phyloP scores from a whole-genome alignment of 2,888 invertebrate species.

The Eupelmus urozonus region DNA sequence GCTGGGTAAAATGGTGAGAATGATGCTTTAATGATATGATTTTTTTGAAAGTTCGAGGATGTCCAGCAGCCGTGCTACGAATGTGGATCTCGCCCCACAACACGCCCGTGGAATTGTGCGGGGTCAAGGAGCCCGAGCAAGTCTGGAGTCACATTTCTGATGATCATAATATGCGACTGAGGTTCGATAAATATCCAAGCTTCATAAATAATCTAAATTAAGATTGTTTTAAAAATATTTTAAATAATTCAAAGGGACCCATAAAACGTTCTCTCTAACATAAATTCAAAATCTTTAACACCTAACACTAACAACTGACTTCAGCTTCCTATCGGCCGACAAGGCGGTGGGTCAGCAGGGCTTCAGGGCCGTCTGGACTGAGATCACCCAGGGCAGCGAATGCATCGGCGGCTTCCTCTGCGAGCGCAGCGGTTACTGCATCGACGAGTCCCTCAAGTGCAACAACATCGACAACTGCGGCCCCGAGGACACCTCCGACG shows the following conservation, averaged over 20 bases:
- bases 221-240: too few relatives aligned
- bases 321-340: conserved; percentile 95
- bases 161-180: conserved; percentile 90
- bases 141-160: conserved; percentile 92
- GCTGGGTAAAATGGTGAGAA: too few relatives aligned
- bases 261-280: too few relatives aligned
- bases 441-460: conserved; percentile 87
- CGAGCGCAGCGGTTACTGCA: conserved; percentile 86
- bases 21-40: too few relatives aligned
- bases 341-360: conserved; percentile 96
- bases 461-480: conserved; percentile 92
- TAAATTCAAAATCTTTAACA: too few relatives aligned
- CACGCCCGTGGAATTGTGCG: conserved; percentile 92
- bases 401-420: conserved; percentile 85
- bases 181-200: too few relatives aligned
- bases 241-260: too few relatives aligned
- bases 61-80: conserved; percentile 93
- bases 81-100: conserved; percentile 91
- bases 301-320: too few relatives aligned
- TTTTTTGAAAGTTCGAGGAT: conserved; percentile 84
- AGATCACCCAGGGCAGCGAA: conserved; percentile 84
- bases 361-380: conserved; percentile 96
- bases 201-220: too few relatives aligned
- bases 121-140: conserved; percentile 86
- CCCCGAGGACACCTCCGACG: conserved; percentile 85